These are phyloP conservation scores for Phengaris arion DNA, from an alignment of 2,888 invertebrate species.

Conservation along the genomic window DNA sequence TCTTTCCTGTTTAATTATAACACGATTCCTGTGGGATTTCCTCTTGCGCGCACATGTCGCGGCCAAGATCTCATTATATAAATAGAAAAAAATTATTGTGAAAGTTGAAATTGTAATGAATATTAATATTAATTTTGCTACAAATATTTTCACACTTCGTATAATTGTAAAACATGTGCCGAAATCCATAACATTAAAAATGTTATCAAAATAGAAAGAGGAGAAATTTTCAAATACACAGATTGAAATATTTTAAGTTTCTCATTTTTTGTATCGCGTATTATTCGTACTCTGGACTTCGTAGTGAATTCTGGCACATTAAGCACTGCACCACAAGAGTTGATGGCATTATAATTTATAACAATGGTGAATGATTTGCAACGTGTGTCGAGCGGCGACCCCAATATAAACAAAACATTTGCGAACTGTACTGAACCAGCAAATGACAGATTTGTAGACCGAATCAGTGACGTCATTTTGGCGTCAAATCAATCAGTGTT, in stretches of 20 bases:
- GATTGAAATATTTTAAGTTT: not conserved
- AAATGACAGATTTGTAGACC: not conserved
- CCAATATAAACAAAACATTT: not conserved
- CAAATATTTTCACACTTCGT: not conserved
- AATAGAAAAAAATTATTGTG: not conserved
- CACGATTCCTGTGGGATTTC: too few relatives aligned
- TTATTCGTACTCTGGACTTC: too few relatives aligned
- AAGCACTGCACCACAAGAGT: not conserved
- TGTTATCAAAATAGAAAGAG: not conserved
- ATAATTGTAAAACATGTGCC: not conserved
- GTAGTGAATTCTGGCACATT: not conserved
- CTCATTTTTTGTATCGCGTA: too few relatives aligned
- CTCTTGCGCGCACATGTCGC: too few relatives aligned
- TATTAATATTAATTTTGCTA: not conserved
- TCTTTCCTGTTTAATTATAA: too few relatives aligned
- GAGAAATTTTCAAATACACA: not conserved
- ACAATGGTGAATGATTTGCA: conserved; percentile 5
- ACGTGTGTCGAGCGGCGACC: not conserved
- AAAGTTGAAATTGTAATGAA: not conserved
- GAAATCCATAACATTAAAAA: not conserved
- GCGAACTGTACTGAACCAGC: conserved; percentile 13
- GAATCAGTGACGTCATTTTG: not conserved
- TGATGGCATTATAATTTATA: not conserved
- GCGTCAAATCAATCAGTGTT: not conserved
- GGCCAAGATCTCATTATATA: too few relatives aligned